Evolutionary conservation across 2,888 invertebrate species (phyloP).

Genomic region (Melanostoma scalare): DNA sequence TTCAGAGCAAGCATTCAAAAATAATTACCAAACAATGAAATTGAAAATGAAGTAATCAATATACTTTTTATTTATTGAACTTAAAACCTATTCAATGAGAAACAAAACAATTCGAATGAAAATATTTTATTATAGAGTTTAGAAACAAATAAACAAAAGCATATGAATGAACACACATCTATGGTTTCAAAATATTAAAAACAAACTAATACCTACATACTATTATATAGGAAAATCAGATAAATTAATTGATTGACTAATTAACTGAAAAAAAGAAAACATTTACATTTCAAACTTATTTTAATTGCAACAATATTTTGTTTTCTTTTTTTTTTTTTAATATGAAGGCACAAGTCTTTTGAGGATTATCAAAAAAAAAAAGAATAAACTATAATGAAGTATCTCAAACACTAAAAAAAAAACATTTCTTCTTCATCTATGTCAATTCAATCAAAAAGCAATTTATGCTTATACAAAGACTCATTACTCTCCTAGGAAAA

Average conservation of each 20-base stretch:
- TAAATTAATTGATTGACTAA: neutral
- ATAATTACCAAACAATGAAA: conserved; percentile 34
- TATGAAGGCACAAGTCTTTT: conserved; percentile 46
- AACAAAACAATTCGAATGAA: conserved; percentile 29
- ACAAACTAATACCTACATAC: conserved; percentile 49
- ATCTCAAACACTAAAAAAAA: conserved; percentile 6
- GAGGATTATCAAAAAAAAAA: conserved; percentile 26
- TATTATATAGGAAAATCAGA: conserved; percentile 46
- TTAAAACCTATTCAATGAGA: conserved; percentile 58
- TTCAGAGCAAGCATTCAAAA: conserved; percentile 52
- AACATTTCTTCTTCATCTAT: conserved; percentile 52
- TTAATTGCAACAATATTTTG: conserved; percentile 37
- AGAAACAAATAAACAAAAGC: conserved; percentile 52
- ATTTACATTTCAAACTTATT: conserved; percentile 46
- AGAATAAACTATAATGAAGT: conserved; percentile 5
- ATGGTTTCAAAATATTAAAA: conserved; percentile 69
- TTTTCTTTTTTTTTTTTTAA: conserved; percentile 9
- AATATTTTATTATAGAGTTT: conserved; percentile 23
- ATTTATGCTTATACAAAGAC: conserved; percentile 6
- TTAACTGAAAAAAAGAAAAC: conserved; percentile 16
- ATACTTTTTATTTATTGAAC: conserved; percentile 65
- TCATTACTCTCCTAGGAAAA: conserved; percentile 37
- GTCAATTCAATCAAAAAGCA: conserved; percentile 55
- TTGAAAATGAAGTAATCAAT: conserved; percentile 7
- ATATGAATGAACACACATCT: conserved; percentile 66